Base-by-base conservation (phyloP, 2,113 vertebrate species). In the Narcine bancroftii region DNA sequence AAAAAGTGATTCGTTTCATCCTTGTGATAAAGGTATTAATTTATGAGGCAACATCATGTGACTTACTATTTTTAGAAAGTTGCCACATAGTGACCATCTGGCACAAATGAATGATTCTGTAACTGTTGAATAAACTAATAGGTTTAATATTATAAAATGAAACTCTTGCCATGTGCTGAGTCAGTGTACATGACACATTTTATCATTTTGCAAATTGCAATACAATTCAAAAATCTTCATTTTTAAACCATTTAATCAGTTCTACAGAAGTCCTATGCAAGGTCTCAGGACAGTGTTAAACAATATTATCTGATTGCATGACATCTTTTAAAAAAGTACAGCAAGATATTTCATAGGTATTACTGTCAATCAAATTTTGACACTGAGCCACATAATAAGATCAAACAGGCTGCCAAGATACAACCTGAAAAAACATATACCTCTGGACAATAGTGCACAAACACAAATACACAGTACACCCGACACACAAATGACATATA, bases 1-100 rank as follows among this genome's bases (percentile, higher is more conserved):
- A 63, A 89, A 65, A 89, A 60, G 60, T 89, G 56, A 89, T 39
- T 39, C 85, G n/a, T n/a, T 9, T 89, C 56, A 89, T 63, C 53
- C 33, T 60, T 53, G 17, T 89, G 60, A 65, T 60, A 89, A 63
- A 10, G 17, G 36, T 63, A 19, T 89, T 89, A 56, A 89, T 36
- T 89, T 60, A 65, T 89, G 85, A 63, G 33, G 24, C 9, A 29
- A 3, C 0, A 36, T 85, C 42, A 26, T 24, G 42, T 9, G 19
- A 17, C 13, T 89, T 89, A 63, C 36, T 89, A 65, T 89, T 24
- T 19, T 89, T 39, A 17, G 11, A 2, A 63, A 89, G 24, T 89
- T 89, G 85, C 17, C 1, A 60, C 50, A 24, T 11, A 29, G 45
- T 50, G 7, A 13, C 42, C 45, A 81, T 47, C 45, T 63, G 29